Evolutionary conservation across 2,888 invertebrate genomes (phyloP).

Genomic region (Marronus borbonicus): DNA sequence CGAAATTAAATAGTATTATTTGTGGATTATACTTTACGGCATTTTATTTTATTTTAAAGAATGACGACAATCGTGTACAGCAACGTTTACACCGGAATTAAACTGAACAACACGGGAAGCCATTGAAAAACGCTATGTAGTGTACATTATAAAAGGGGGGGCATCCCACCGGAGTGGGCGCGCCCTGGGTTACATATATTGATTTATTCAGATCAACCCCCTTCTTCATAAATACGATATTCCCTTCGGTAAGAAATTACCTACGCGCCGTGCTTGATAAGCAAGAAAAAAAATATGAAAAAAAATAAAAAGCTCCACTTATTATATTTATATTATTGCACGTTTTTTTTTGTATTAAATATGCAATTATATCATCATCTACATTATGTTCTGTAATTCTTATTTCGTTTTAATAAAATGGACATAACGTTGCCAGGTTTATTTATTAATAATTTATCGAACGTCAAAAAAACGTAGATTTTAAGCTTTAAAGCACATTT

Average conservation of each 20-base stretch:
- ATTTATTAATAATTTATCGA: neutral
- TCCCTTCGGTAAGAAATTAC: slow-evolving; percentile 41
- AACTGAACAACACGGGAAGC: slow-evolving; percentile 13
- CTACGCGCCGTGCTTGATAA: neutral
- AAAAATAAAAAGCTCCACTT: neutral
- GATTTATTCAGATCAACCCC: slow-evolving; percentile 51
- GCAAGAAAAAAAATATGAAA: neutral
- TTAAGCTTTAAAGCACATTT: no score
- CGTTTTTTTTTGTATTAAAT: neutral
- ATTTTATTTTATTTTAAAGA: neutral
- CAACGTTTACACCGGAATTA: neutral
- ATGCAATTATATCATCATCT: no score
- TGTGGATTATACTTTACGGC: no score
- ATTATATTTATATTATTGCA: neutral
- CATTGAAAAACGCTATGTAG: slow-evolving; percentile 30
- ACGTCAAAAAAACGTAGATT: no score
- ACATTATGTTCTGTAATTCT: no score
- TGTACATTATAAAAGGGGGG: slow-evolving; percentile 47
- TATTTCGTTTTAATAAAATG: neutral
- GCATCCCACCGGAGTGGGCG: slow-evolving; percentile 49
- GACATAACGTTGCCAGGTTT: neutral
- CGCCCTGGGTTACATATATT: slow-evolving; percentile 51
- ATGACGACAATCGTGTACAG: neutral
- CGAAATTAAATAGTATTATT: no score
- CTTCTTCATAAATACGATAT: slow-evolving; percentile 48